These are phyloP conservation scores for Arion vulgaris DNA, from an alignment of 1,140 invertebrate species.

Conservation along the genomic window DNA sequence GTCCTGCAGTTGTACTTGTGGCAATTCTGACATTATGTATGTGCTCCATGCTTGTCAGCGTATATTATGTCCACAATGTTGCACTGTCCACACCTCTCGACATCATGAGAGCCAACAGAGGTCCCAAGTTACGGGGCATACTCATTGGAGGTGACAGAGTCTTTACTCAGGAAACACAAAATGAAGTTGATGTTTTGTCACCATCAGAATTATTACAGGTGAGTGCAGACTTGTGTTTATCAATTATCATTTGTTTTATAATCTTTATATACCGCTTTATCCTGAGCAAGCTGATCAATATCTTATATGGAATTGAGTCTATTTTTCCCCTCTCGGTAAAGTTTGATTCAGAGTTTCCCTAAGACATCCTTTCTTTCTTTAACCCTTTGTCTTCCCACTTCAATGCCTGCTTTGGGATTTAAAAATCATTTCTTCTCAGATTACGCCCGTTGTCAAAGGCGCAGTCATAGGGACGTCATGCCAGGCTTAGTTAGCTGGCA, in stretches of 20 bases:
- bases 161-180: background rate
- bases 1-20: constrained; percentile 18
- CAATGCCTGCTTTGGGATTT: background rate
- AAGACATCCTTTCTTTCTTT: too few relatives aligned
- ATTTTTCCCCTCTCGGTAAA: background rate
- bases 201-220: background rate
- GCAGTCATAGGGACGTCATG: too few relatives aligned
- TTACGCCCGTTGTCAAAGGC: too few relatives aligned
- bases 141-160: constrained; percentile 11
- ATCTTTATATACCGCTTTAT: too few relatives aligned
- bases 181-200: background rate
- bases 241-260: background rate
- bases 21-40: constrained; percentile 27
- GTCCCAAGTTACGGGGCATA: background rate
- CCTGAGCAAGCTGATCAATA: too few relatives aligned
- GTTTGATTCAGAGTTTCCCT: too few relatives aligned
- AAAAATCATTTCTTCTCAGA: background rate
- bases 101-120: constrained; percentile 27
- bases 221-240: too few relatives aligned
- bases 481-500: too few relatives aligned
- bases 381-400: too few relatives aligned
- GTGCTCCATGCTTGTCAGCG: constrained; percentile 27
- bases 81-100: constrained; percentile 14
- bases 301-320: too few relatives aligned
- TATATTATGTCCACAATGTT: constrained; percentile 31